phyloP scores from a whole-genome alignment of 2,888 invertebrate genomes.

The Drosophila villosipedis region DNA sequence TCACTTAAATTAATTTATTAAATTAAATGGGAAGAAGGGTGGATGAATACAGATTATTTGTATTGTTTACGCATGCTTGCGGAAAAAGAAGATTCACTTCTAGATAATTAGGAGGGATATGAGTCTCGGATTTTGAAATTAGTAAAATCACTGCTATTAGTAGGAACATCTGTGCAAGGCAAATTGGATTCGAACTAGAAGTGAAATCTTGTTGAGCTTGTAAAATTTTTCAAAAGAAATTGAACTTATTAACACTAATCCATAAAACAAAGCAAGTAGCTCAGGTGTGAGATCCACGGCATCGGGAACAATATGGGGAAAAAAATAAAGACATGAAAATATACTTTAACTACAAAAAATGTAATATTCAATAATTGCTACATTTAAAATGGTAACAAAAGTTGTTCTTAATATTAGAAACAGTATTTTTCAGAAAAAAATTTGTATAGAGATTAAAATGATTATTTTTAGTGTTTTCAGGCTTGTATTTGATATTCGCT shows the following conservation, averaged over 20 bases:
- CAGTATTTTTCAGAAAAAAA: too few species aligned
- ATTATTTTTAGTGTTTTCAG: neutral
- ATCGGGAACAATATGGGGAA: too few species aligned
- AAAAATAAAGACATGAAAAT: neutral
- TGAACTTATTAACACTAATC: too few species aligned
- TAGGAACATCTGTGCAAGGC: neutral
- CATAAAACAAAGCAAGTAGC: rapidly evolving
- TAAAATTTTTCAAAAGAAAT: too few species aligned
- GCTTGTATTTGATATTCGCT: neutral
- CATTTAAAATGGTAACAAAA: neutral
- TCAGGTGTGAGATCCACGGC: too few species aligned
- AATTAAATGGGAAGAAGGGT: neutral
- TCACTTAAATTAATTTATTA: neutral
- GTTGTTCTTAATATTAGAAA: too few species aligned
- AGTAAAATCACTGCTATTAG: neutral
- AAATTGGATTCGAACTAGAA: neutral
- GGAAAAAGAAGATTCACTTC: neutral
- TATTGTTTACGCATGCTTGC: neutral
- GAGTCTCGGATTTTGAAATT: neutral
- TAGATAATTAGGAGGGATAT: neutral
- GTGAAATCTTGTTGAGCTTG: too few species aligned
- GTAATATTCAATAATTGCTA: neutral
- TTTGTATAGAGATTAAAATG: too few species aligned
- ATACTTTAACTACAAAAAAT: neutral
- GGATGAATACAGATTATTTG: neutral